A percentile compares a stretch with the other conserved stretches of the same genome.
These are phyloP conservation scores for Alitta virens DNA, from an alignment of 2,888 invertebrate genomes.

Conservation along the genomic window DNA sequence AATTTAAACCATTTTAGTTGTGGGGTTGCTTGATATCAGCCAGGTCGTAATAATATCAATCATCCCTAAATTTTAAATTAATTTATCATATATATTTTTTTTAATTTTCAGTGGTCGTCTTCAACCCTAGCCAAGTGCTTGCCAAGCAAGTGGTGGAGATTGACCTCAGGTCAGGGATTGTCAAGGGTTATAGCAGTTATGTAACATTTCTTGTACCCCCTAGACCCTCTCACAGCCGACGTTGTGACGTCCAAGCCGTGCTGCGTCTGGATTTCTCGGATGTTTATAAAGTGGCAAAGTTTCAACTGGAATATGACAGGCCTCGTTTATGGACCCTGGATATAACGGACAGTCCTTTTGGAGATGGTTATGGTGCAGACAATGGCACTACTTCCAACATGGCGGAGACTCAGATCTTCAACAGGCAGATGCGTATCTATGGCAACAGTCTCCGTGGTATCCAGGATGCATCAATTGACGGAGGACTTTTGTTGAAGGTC, in stretches of 20 bases:
- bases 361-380: slow-evolving; percentile 50
- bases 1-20: too few species aligned
- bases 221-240: slow-evolving; percentile 16
- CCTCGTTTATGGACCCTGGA: slow-evolving; percentile 51
- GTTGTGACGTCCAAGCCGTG: slow-evolving; percentile 48
- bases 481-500: slow-evolving; percentile 43
- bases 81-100: too few species aligned
- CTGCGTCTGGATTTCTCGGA: slow-evolving; percentile 45
- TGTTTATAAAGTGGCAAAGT: slow-evolving; percentile 35
- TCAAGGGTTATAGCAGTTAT: slow-evolving; percentile 49
- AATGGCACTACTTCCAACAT: slow-evolving; percentile 44
- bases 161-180: slow-evolving; percentile 43
- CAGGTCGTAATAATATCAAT: too few species aligned
- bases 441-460: slow-evolving; percentile 48
- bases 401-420: slow-evolving; percentile 51
- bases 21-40: too few species aligned
- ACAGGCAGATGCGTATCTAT: slow-evolving; percentile 50
- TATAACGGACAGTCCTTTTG: slow-evolving; percentile 46
- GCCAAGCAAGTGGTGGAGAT: slow-evolving; percentile 23
- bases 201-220: slow-evolving; percentile 36
- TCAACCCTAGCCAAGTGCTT: neutral
- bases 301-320: slow-evolving; percentile 43
- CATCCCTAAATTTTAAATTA: too few species aligned
- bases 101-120: slow-evolving; percentile 1
- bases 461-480: slow-evolving; percentile 48